These are phyloP conservation scores for Tethya wilhelma DNA, from an alignment of 37 sponge, comb jelly and placozoan genomes.

Conservation along the genomic window DNA sequence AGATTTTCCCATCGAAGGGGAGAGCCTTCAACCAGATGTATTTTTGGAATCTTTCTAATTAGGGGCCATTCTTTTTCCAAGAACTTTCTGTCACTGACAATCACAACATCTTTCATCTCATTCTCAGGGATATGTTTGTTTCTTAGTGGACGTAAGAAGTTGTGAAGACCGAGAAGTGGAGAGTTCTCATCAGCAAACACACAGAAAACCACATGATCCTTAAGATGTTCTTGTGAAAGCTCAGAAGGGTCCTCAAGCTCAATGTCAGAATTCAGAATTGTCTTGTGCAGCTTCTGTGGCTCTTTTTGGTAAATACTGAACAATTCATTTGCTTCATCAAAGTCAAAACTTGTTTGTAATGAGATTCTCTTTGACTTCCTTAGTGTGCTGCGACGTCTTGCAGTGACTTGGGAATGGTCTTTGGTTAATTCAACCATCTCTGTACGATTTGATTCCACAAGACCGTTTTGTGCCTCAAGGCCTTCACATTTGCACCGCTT, in stretches of 20 bases:
- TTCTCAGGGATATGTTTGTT: slow-evolving; percentile 6
- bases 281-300: slow-evolving; percentile 2
- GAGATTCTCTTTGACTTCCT: too few relatives aligned
- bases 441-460: too few relatives aligned
- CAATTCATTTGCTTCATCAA: too few relatives aligned
- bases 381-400: too few relatives aligned
- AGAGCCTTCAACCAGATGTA: slow-evolving; percentile 58
- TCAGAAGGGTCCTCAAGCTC: neutral
- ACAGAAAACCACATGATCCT: slow-evolving; percentile 77
- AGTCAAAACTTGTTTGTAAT: too few relatives aligned
- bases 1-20: slow-evolving; percentile 53
- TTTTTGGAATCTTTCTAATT: slow-evolving; percentile 15
- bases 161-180: slow-evolving; percentile 47
- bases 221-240: neutral
- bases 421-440: too few relatives aligned
- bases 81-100: slow-evolving; percentile 59
- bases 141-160: slow-evolving; percentile 55
- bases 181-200: slow-evolving; percentile 71
- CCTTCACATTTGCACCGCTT: too few relatives aligned
- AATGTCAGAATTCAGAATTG: neutral
- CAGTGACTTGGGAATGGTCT: too few relatives aligned
- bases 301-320: neutral
- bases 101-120: slow-evolving; percentile 46
- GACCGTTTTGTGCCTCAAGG: too few relatives aligned
- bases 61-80: slow-evolving; percentile 58